A percentile compares a stretch with the other conserved stretches of the same genome.
Evolutionary conservation across 2,797 vertebrate genomes (phyloP).

Genomic region (Neosalanx taihuensis): DNA sequence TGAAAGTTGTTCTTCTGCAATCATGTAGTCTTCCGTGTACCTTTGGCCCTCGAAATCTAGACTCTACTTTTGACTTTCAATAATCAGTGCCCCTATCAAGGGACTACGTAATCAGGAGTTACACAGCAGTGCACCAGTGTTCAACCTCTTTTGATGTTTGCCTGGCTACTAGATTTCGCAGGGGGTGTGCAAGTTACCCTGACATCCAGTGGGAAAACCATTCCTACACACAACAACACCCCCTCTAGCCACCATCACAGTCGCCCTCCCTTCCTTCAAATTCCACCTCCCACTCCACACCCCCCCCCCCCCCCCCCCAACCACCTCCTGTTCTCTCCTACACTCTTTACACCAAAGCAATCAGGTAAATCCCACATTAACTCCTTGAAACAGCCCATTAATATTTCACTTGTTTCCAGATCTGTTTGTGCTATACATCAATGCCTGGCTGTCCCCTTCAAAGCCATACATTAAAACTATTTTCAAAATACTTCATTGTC

Average conservation of each 20-base stretch:
- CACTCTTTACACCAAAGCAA: slow-evolving; percentile 62
- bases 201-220: too few species aligned
- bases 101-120: background rate
- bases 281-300: background rate
- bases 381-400: slow-evolving; percentile 84
- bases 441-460: slow-evolving; percentile 91
- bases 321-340: slow-evolving; percentile 25
- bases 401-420: slow-evolving; percentile 96
- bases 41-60: background rate
- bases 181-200: background rate
- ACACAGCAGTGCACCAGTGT: background rate
- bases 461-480: slow-evolving; percentile 99
- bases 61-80: background rate
- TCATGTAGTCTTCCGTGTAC: background rate
- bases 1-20: background rate
- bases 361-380: slow-evolving; percentile 86
- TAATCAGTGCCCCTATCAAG: background rate
- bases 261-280: background rate
- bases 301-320: slow-evolving; percentile 16
- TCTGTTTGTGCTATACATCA: slow-evolving; percentile 95
- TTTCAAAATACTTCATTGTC: slow-evolving; percentile 99
- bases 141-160: background rate
- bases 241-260: background rate
- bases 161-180: background rate
- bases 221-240: background rate